Base-by-base conservation (phyloP, 2,797 vertebrate genomes). In the Aulostomus chinensis region DNA sequence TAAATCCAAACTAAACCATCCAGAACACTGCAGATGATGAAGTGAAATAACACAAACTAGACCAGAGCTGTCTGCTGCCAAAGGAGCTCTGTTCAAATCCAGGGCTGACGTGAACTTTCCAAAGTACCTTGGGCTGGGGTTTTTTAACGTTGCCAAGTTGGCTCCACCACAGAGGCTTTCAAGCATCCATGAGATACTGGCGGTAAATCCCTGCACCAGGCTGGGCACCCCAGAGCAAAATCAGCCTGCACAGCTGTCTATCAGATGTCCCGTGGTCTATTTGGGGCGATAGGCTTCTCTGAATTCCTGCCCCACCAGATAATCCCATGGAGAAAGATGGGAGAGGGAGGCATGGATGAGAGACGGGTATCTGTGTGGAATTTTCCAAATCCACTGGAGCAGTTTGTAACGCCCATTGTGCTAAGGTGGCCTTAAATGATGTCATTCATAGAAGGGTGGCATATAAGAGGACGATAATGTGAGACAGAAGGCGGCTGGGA, bases 221-320 rank as follows among this genome's bases (percentile, higher is more conserved):
- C 72, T 30, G 49, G 42, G 70, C 63, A 73, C 46, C 70, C 73
- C 64, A 51, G 35, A 71, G 51, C 53, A 60, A 68, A 68, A 38
- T 59, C 65, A 43, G 28, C 64, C 55, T 50, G 54, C 68, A 76
- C 87, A 86, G 86, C 78, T 86, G 85, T 79, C 63, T 59, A 53
- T 85, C 84, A 79, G 68, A 79, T 76, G 61, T 74, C 68, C 58
- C 20, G 37, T 15, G 26, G 55, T 87, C 86, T 90, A 91, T 91
- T 90, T 87, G 70, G 76, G 81, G 83, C 82, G 83, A 68, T 60
- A 46, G 59, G 32, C 80, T 70, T 76, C 78, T 86, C 80, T 73
- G 76, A 83, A 86, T 88, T 84, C 86, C 78, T 83, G n/a, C 49
- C 48, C 30, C 9, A 26, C 0, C 17, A 82, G 79, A 85, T 90